Conservation (phyloP, 2,797 vertebrate genomes). For the Intellagama lesueurii region DNA sequence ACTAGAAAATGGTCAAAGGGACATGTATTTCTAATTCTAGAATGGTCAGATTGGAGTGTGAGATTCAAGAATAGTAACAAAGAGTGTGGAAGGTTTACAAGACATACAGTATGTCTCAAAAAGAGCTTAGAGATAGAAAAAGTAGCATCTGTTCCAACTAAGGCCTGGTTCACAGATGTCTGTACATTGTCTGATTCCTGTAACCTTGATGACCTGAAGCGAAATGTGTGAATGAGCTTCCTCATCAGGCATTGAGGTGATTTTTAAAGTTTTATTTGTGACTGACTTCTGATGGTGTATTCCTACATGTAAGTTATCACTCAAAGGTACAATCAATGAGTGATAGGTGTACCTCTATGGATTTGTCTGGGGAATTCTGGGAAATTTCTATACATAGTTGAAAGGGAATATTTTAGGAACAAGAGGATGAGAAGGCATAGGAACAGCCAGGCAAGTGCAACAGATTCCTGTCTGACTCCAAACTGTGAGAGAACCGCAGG, state of each 20-base stretch:
- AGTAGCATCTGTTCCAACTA: neutral
- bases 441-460: neutral
- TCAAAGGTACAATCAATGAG: neutral
- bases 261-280: neutral
- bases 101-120: neutral
- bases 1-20: neutral
- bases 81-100: neutral
- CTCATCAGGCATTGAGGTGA: neutral
- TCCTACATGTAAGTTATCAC: neutral
- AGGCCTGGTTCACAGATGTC: slow-evolving; percentile 6
- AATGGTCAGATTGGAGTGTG: neutral
- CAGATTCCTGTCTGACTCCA: neutral
- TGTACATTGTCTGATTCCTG: neutral
- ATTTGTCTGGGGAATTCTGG: too few species aligned
- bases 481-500: neutral
- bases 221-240: neutral
- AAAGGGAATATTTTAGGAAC: neutral
- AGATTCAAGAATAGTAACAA: neutral
- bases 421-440: neutral
- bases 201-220: neutral
- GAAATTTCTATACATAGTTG: too few species aligned
- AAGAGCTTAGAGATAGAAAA: neutral
- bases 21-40: neutral
- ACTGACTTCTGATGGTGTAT: neutral
- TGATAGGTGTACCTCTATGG: neutral